Evolutionary conservation across 2,113 vertebrate species (phyloP), one percentile per base, ranked within the genome.

Genomic region (Oxyura jamaicensis): DNA sequence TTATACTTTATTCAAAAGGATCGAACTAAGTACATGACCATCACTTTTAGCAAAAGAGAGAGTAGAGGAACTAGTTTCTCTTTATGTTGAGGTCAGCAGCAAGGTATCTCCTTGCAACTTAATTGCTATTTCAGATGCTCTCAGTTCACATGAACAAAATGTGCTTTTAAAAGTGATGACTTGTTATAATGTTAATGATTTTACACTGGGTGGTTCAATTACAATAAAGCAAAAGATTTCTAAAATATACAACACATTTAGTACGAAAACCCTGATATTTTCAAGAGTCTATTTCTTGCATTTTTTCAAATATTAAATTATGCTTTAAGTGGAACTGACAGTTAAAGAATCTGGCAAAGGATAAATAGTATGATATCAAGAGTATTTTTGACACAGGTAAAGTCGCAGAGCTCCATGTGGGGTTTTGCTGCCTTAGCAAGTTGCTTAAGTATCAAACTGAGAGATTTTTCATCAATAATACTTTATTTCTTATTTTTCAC

Each of bases 401-500:
- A 46, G 39, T 92, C 39, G 29, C 35, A 71, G 62, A 69, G n/a
- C 33, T 87, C 28, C 31, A 4, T 18, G 21, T 79, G 53, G 42
- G 22, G 8, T 58, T 90, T 75, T 72, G 12, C 60, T 95, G 75
- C 29, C 62, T 65, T 46, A 42, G 44, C 13, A 19, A 59, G 8
- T 48, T 95, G 21, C 3, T 10, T 65, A 81, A 85, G 26, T 16
- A 68, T 29, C 50, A 67, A 71, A 8, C 13, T 46, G 15, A 75
- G 42, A 84, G 39, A 73, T 78, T 93, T 83, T 96, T 73, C n/a
- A 58, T 90, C 20, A 63, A 2, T 89, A 62, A 39, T 72, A 18
- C 41, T 84, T 88, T 5, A 8, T 96, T 91, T 89, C 55, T 91
- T 94, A 67, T 76, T 83, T 96, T 93, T 81, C 60, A 50, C 97